Evolutionary conservation across 2,113 vertebrate genomes (phyloP).

Genomic region (Hippocampus guttulatus): DNA sequence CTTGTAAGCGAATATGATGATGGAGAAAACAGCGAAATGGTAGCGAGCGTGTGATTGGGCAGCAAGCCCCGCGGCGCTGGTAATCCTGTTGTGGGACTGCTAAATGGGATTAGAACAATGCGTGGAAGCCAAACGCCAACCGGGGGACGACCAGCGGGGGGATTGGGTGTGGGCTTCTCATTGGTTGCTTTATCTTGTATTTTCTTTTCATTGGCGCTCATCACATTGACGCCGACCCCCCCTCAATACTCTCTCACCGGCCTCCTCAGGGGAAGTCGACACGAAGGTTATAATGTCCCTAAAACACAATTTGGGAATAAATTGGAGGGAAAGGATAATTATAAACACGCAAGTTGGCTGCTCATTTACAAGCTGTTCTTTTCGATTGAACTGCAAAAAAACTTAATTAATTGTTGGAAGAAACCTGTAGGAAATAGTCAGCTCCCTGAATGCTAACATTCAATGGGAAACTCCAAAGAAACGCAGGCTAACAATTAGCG

Average conservation of each 20-base stretch:
- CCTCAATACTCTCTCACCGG: neutral
- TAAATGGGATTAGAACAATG: slow-evolving; percentile 71
- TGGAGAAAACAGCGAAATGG: slow-evolving; percentile 53
- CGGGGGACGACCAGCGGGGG: slow-evolving; percentile 32
- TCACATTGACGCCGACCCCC: slow-evolving; percentile 31
- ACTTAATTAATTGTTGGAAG: neutral
- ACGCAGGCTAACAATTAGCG: no score
- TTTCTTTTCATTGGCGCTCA: slow-evolving; percentile 48
- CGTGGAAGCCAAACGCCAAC: slow-evolving; percentile 50
- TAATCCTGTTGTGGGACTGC: slow-evolving; percentile 71
- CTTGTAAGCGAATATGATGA: slow-evolving; percentile 6
- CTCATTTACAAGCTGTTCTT: neutral
- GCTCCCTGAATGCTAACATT: no score
- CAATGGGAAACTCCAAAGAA: no score
- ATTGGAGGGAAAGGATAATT: neutral
- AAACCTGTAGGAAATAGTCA: no score
- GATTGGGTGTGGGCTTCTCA: slow-evolving; percentile 9
- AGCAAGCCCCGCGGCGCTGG: slow-evolving; percentile 38
- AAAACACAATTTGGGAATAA: neutral
- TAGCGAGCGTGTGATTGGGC: slow-evolving; percentile 56
- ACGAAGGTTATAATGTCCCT: slow-evolving; percentile 1
- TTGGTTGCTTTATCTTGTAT: slow-evolving; percentile 42
- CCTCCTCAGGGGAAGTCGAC: neutral
- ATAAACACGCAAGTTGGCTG: neutral
- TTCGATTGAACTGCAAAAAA: neutral